Evolutionary conservation across 2,797 vertebrate genomes (phyloP).

Genomic region (Acipenser oxyrinchus): DNA sequence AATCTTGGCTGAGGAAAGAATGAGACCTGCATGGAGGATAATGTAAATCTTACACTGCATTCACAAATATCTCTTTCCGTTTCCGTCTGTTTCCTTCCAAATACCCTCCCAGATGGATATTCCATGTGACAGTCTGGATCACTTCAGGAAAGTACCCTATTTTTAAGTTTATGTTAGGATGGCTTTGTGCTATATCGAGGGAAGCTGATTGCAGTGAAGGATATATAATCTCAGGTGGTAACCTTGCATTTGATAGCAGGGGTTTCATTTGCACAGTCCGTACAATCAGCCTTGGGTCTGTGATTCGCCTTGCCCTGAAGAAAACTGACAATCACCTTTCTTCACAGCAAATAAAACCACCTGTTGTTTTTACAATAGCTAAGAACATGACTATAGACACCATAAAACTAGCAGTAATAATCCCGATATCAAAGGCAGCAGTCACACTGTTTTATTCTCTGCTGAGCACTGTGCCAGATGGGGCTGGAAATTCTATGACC

Average conservation of each 20-base stretch:
- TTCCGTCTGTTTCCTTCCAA: conserved; percentile 63
- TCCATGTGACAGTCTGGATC: conserved; percentile 54
- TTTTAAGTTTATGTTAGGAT: conserved; percentile 21
- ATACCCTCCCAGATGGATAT: conserved; percentile 61
- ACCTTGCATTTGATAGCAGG: conserved; percentile 4
- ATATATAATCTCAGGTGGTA: conserved; percentile 15
- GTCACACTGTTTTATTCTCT: background rate
- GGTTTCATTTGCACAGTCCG: conserved; percentile 23
- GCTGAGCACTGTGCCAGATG: background rate
- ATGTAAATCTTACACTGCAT: conserved; percentile 65
- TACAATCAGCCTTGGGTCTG: conserved; percentile 14
- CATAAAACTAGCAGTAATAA: background rate
- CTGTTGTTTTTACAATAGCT: conserved; percentile 18
- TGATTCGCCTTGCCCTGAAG: conserved; percentile 6
- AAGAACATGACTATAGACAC: background rate
- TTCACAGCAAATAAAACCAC: conserved; percentile 1
- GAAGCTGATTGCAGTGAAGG: conserved; percentile 11
- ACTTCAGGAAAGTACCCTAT: conserved; percentile 46
- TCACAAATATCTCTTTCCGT: conserved; percentile 57
- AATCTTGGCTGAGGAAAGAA: conserved; percentile 57
- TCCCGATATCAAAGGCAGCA: background rate
- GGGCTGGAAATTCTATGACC: conserved; percentile 12
- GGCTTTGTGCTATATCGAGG: conserved; percentile 7
- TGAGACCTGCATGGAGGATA: conserved; percentile 56
- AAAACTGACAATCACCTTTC: conserved; percentile 11